phyloP scores from a whole-genome alignment of 2,113 vertebrate genomes.

The Pipa parva region DNA sequence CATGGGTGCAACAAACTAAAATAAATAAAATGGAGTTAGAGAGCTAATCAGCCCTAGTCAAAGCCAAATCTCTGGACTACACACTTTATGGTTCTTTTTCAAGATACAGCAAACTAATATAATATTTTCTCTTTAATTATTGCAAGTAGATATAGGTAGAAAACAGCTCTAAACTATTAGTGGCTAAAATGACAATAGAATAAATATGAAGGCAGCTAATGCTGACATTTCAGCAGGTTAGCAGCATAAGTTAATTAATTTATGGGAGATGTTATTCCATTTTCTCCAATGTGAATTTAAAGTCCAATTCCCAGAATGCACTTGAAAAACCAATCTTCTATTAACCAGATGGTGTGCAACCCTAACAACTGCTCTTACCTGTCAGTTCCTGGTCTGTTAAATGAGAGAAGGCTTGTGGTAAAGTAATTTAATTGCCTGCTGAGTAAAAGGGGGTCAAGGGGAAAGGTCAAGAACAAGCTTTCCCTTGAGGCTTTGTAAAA shows the following conservation, averaged over 20 bases:
- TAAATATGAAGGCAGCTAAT: not conserved
- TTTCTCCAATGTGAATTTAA: not conserved
- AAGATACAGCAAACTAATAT: no score
- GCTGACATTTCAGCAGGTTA: conserved; percentile 13
- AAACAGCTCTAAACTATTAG: no score
- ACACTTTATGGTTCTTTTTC: no score
- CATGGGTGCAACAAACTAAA: no score
- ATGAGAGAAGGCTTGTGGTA: conserved; percentile 30
- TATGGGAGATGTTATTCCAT: not conserved
- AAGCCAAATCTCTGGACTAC: no score
- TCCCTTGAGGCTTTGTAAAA: conserved; percentile 22
- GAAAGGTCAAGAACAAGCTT: conserved; percentile 33
- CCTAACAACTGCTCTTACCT: conserved; percentile 40
- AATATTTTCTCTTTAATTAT: no score
- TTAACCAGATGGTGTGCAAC: conserved; percentile 36
- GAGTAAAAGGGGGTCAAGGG: conserved; percentile 31
- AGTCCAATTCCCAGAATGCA: conserved; percentile 20
- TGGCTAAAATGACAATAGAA: no score
- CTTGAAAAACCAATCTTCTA: conserved; percentile 27
- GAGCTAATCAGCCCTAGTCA: no score
- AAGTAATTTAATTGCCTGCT: conserved; percentile 39
- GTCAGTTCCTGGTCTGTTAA: conserved; percentile 37
- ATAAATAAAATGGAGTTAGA: no score
- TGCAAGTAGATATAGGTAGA: no score
- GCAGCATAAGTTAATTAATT: conserved; percentile 16